Conservation (phyloP, 2,797 vertebrate genomes). For the Lepilemur septentrionalis region DNA sequence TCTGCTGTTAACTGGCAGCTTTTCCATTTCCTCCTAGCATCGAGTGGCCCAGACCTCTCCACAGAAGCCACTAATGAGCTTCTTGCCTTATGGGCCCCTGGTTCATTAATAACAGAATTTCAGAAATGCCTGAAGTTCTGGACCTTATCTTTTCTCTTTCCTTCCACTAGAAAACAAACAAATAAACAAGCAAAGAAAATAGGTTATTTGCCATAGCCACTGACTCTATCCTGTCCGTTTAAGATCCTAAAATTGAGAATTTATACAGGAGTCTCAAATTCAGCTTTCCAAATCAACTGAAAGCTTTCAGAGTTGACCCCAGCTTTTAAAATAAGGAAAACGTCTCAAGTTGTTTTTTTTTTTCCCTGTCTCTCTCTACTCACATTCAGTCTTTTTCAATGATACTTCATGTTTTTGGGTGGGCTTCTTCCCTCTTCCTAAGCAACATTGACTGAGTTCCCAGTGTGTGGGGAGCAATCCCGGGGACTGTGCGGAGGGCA, state of each 20-base stretch:
- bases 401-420: not conserved
- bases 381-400: not conserved
- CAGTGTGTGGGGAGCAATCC: not conserved
- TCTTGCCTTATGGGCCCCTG: slow-evolving; percentile 15
- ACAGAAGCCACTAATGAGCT: slow-evolving; percentile 68
- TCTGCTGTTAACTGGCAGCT: slow-evolving; percentile 71
- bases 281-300: not conserved
- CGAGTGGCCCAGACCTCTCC: slow-evolving; percentile 43
- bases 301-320: not conserved
- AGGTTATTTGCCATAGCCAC: not conserved
- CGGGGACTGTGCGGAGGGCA: not conserved
- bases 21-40: slow-evolving; percentile 65
- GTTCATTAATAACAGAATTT: slow-evolving; percentile 68
- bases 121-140: not conserved
- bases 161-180: slow-evolving; percentile 58
- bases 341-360: not conserved
- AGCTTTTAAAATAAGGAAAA: not conserved
- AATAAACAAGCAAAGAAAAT: slow-evolving; percentile 47
- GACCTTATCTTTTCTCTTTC: slow-evolving; percentile 43
- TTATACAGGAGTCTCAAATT: not conserved
- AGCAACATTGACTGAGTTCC: not conserved
- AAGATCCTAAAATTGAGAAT: slow-evolving; percentile 1
- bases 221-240: not conserved
- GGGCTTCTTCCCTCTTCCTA: not conserved
- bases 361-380: not conserved